Evolutionary conservation across 2,888 invertebrate species (phyloP).

Genomic region (Rhagium mordax): DNA sequence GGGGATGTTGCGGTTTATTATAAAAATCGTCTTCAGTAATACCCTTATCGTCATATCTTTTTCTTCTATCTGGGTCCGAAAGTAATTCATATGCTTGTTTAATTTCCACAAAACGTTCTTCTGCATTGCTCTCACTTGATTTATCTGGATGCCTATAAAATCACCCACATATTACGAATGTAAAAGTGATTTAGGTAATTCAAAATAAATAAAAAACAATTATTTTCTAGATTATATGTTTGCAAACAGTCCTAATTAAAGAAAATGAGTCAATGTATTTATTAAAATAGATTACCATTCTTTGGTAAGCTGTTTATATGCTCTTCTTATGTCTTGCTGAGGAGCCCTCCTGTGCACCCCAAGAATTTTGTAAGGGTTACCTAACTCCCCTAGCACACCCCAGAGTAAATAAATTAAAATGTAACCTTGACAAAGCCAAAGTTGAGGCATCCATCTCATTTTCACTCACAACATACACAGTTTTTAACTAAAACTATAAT

Average conservation of each 20-base stretch:
- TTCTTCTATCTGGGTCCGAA: conserved; percentile 86
- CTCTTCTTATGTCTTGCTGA: conserved; percentile 88
- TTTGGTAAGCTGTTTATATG: conserved; percentile 91
- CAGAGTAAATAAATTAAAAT: conserved; percentile 53
- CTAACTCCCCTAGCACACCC: conserved; percentile 56
- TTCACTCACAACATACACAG: conserved; percentile 47
- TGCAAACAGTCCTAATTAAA: neutral
- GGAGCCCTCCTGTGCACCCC: conserved; percentile 83
- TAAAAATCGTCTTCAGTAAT: conserved; percentile 86
- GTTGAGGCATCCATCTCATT: conserved; percentile 66
- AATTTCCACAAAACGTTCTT: conserved; percentile 92
- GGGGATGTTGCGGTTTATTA: conserved; percentile 81
- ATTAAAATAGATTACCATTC: conserved; percentile 79
- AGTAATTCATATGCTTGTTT: conserved; percentile 96
- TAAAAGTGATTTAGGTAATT: conserved; percentile 1
- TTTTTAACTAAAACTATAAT: conserved; percentile 36
- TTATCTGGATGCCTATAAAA: conserved; percentile 93
- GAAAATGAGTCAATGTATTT: neutral
- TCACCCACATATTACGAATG: neutral
- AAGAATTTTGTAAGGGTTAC: conserved; percentile 89
- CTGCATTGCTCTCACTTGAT: conserved; percentile 88
- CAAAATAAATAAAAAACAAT: too few species aligned
- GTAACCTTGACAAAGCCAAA: conserved; percentile 58
- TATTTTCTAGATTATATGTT: too few species aligned
- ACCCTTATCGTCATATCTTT: conserved; percentile 90